These are phyloP conservation scores for Coilia nasus DNA, from an alignment of 2,797 vertebrate species.

Conservation along the genomic window DNA sequence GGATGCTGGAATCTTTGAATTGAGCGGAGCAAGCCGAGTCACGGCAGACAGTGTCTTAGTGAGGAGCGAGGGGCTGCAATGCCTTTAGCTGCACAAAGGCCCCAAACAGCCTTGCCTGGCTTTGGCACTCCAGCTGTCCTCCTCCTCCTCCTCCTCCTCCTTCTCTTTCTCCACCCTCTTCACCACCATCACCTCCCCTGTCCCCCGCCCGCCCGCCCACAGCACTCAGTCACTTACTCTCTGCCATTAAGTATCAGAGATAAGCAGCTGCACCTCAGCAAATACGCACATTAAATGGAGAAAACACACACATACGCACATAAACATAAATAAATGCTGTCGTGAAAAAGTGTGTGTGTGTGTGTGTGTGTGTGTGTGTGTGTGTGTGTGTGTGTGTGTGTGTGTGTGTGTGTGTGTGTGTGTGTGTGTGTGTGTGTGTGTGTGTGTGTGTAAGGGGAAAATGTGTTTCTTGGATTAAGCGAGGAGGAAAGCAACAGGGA, in stretches of 20 bases:
- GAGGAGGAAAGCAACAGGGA: neutral
- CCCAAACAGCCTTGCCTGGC: constrained; percentile 35
- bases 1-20: constrained; percentile 93
- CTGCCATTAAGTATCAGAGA: constrained; percentile 51
- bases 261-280: constrained; percentile 59
- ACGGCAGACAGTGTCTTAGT: constrained; percentile 80
- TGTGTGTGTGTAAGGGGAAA: constrained; percentile 39
- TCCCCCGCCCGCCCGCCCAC: constrained; percentile 46
- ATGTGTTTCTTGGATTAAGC: constrained; percentile 31
- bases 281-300: constrained; percentile 52
- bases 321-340: constrained; percentile 38
- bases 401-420: constrained; percentile 34
- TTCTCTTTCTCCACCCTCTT: constrained; percentile 33
- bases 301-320: constrained; percentile 42
- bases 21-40: constrained; percentile 92
- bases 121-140: constrained; percentile 21
- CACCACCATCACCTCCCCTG: constrained; percentile 56
- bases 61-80: constrained; percentile 69
- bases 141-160: constrained; percentile 37
- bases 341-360: constrained; percentile 38
- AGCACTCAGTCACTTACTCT: constrained; percentile 34
- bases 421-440: neutral
- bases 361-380: neutral
- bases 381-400: constrained; percentile 37
- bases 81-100: constrained; percentile 79